These are phyloP conservation scores for Ammodytes marinus DNA, from an alignment of 2,113 vertebrate species.

Conservation along the genomic window DNA sequence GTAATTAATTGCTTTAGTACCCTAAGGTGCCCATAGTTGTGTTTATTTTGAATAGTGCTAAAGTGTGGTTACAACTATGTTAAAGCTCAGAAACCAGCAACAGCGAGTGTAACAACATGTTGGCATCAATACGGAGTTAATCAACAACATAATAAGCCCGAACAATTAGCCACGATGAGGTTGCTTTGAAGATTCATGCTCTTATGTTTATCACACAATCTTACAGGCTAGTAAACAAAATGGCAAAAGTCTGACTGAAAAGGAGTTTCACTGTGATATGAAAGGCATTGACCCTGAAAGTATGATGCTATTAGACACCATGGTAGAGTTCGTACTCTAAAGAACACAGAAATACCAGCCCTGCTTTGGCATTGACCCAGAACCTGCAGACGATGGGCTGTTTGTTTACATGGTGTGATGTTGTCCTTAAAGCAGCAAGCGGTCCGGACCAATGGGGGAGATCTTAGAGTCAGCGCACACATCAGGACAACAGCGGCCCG, in stretches of 20 bases:
- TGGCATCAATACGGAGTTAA: background rate
- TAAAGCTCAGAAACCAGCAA: too few species aligned
- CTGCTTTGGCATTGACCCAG: conserved; percentile 47
- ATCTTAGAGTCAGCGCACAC: conserved; percentile 42
- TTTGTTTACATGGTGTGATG: conserved; percentile 74
- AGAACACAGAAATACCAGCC: conserved; percentile 16
- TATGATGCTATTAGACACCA: background rate
- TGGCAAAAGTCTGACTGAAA: background rate
- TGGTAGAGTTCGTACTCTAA: conserved; percentile 5
- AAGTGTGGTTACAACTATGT: background rate
- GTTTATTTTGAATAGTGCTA: background rate
- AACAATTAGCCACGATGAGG: background rate
- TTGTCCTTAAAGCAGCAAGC: conserved; percentile 68
- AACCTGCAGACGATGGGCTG: conserved; percentile 53
- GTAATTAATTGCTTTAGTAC: background rate
- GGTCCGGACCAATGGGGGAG: conserved; percentile 39
- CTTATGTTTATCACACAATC: background rate
- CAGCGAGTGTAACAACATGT: background rate
- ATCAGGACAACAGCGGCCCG: conserved; percentile 59
- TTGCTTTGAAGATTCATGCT: background rate
- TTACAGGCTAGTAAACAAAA: background rate
- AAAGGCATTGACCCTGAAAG: conserved; percentile 18
- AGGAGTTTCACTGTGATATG: conserved; percentile 7
- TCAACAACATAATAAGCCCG: too few species aligned
- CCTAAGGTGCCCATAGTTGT: background rate